These are phyloP conservation scores for Pyrrhia umbra DNA, from an alignment of 2,888 invertebrate species.

Conservation along the genomic window DNA sequence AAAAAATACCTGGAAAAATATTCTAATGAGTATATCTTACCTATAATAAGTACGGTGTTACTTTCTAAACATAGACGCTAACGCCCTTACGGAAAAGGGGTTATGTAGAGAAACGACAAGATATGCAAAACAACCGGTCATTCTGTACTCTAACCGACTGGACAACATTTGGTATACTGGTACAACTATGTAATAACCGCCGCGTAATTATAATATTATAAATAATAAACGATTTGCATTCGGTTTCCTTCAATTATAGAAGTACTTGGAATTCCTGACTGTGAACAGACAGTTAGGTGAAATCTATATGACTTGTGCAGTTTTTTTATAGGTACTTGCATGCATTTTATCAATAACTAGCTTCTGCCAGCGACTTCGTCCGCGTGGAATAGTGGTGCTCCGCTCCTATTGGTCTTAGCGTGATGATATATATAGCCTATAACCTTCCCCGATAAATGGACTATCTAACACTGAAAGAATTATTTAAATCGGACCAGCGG, in stretches of 20 bases:
- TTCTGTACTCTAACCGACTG: slow-evolving; percentile 37
- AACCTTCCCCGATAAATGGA: no score
- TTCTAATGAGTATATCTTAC: slow-evolving; percentile 13
- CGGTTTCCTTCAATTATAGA: slow-evolving; percentile 74
- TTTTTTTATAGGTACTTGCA: neutral
- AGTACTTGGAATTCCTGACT: slow-evolving; percentile 57
- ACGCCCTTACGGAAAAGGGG: slow-evolving; percentile 59
- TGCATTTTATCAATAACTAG: neutral
- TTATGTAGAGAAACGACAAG: slow-evolving; percentile 56
- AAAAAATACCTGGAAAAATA: slow-evolving; percentile 1
- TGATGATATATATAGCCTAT: no score
- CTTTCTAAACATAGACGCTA: slow-evolving; percentile 55
- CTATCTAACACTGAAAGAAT: no score
- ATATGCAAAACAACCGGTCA: slow-evolving; percentile 66
- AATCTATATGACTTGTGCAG: slow-evolving; percentile 19
- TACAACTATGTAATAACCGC: slow-evolving; percentile 57
- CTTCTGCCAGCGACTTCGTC: no score
- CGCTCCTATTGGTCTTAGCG: no score
- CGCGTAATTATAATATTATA: slow-evolving; percentile 78
- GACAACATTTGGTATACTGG: slow-evolving; percentile 57
- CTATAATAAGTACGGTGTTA: slow-evolving; percentile 35
- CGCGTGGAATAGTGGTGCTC: no score
- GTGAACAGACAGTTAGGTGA: slow-evolving; percentile 31
- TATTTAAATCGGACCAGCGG: no score
- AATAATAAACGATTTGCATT: slow-evolving; percentile 82